Evolutionary conservation across 2,888 invertebrate species (phyloP).

Genomic region (Candidula unifasciata): DNA sequence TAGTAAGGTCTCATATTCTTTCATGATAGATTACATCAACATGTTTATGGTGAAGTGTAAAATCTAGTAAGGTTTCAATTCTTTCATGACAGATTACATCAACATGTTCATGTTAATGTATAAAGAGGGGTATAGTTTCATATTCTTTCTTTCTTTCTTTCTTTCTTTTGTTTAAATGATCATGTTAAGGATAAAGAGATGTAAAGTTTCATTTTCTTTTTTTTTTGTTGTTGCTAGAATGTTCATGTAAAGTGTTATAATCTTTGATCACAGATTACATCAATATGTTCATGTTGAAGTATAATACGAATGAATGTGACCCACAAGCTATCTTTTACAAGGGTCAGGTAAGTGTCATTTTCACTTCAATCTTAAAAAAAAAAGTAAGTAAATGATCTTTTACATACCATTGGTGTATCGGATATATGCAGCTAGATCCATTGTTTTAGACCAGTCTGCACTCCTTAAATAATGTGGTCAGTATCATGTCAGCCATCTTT

Average conservation of each 20-base stretch:
- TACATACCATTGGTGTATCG: too few relatives aligned
- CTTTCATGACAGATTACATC: conserved; percentile 85
- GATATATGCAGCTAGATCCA: too few relatives aligned
- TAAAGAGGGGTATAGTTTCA: not conserved
- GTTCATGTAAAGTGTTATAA: conserved; percentile 85
- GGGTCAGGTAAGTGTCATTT: conserved; percentile 76
- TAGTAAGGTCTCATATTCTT: not conserved
- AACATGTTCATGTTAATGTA: conserved; percentile 96
- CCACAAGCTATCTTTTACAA: conserved; percentile 72
- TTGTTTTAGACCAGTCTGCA: too few relatives aligned
- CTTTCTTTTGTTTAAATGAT: conserved; percentile 97
- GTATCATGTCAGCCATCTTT: too few relatives aligned
- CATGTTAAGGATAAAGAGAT: conserved; percentile 82
- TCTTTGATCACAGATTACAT: conserved; percentile 84
- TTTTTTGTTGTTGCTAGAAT: conserved; percentile 92
- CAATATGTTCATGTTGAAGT: conserved; percentile 96
- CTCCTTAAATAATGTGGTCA: too few relatives aligned
- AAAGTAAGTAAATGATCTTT: too few relatives aligned
- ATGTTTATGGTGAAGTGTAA: conserved; percentile 92
- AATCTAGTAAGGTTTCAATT: too few relatives aligned
- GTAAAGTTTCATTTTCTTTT: not conserved
- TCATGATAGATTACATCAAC: conserved; percentile 88
- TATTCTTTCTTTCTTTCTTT: not conserved
- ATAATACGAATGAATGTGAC: not conserved
- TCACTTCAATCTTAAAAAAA: too few relatives aligned